Evolutionary conservation across 2,113 vertebrate genomes (phyloP).

Genomic region (Uropsilus gracilis): DNA sequence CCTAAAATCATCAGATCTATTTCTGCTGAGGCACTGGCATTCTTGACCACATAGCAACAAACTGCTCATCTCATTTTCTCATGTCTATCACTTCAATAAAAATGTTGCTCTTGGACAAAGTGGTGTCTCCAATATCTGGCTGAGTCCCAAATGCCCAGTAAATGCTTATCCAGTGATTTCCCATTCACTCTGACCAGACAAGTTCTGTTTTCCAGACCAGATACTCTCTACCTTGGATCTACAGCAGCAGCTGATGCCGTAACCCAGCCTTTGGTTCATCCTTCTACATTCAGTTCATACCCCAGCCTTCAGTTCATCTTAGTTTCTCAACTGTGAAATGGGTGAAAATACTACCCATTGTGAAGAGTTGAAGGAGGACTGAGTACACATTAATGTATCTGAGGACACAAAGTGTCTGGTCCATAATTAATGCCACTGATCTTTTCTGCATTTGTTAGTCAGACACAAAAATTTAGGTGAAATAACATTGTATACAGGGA

Average conservation of each 20-base stretch:
- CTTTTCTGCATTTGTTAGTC: not conserved
- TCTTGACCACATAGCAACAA: not conserved
- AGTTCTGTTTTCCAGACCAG: rapidly evolving
- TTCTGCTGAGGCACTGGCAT: not conserved
- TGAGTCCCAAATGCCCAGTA: not conserved
- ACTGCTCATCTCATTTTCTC: not conserved
- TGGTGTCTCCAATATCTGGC: not conserved
- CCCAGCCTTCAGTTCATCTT: not conserved
- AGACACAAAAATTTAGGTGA: not conserved
- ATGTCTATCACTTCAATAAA: too few species aligned
- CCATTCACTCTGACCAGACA: rapidly evolving
- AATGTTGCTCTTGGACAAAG: not conserved
- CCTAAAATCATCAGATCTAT: not conserved
- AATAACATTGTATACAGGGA: not conserved
- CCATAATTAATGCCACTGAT: not conserved
- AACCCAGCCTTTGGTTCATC: not conserved
- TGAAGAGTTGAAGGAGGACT: not conserved
- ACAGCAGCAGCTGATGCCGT: rapidly evolving
- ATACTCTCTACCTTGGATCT: not conserved
- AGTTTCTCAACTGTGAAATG: not conserved
- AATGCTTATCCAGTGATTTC: not conserved
- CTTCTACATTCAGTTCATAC: too few species aligned
- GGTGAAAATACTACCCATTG: not conserved
- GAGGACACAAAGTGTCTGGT: not conserved
- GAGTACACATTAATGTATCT: too few species aligned